Evolutionary conservation across 1,140 invertebrate genomes (phyloP).

Genomic region (honey bee (Apis mellifera)): Amel_HAv3.1 CM009945.2:2349501-2350000

Average conservation of each 20-base stretch:
- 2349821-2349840: background rate
- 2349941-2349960: no score
- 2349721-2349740: constrained; percentile 5
- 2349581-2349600: constrained; percentile 24
- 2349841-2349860: no score
- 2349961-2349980: no score
- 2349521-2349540: background rate
- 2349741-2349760: background rate
- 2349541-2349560: constrained; percentile 24
- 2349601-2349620: constrained; percentile 23
- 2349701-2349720: constrained; percentile 3
- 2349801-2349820: background rate
- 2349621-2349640: background rate
- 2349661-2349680: constrained; percentile 11
- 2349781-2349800: background rate
- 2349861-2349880: no score
- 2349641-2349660: constrained; percentile 28
- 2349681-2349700: background rate
- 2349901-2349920: no score
- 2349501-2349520: background rate
- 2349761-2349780: background rate
- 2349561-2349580: constrained; percentile 14
- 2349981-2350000: no score
- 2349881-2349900: no score
- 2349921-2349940: no score